Evolutionary conservation across 2,797 vertebrate species (phyloP).

Genomic region (Ctenochaetus hawaiiensis): DNA sequence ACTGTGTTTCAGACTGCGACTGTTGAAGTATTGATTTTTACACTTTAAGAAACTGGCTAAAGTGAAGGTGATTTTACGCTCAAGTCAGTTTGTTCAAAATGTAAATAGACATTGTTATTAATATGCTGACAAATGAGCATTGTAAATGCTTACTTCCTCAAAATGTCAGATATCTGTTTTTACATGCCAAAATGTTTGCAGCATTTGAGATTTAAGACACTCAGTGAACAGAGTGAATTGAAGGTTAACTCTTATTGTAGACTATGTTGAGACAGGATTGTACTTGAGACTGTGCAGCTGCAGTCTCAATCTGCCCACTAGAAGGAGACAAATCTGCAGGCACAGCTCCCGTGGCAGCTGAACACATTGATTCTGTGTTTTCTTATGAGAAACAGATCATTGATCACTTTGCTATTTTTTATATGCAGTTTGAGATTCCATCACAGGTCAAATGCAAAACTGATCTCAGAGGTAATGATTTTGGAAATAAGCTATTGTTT

Average conservation of each 20-base stretch:
- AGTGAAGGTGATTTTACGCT: slow-evolving; percentile 37
- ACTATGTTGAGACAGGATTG: not conserved
- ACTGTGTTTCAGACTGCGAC: slow-evolving; percentile 63
- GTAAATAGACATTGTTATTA: slow-evolving; percentile 62
- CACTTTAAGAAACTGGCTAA: slow-evolving; percentile 6
- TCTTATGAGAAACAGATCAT: slow-evolving; percentile 1
- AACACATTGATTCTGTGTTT: slow-evolving; percentile 14
- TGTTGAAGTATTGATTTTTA: slow-evolving; percentile 45
- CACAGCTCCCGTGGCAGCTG: slow-evolving; percentile 25
- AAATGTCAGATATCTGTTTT: slow-evolving; percentile 29
- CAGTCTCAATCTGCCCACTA: slow-evolving; percentile 63
- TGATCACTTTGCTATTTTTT: slow-evolving; percentile 26
- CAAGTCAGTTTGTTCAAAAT: slow-evolving; percentile 48
- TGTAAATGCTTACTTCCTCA: slow-evolving; percentile 45
- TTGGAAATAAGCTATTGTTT: slow-evolving; percentile 30
- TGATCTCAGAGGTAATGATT: slow-evolving; percentile 27
- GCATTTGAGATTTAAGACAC: slow-evolving; percentile 23
- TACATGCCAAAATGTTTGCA: slow-evolving; percentile 32
- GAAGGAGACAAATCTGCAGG: slow-evolving; percentile 71
- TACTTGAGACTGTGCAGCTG: slow-evolving; percentile 22
- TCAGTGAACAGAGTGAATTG: slow-evolving; percentile 21
- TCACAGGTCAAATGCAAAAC: slow-evolving; percentile 33
- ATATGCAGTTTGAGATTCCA: slow-evolving; percentile 30
- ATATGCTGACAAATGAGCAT: slow-evolving; percentile 25
- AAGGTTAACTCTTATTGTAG: slow-evolving; percentile 12